Conservation (phyloP, 2,113 vertebrate genomes). For the Nothobranchius kuhntae region DNA sequence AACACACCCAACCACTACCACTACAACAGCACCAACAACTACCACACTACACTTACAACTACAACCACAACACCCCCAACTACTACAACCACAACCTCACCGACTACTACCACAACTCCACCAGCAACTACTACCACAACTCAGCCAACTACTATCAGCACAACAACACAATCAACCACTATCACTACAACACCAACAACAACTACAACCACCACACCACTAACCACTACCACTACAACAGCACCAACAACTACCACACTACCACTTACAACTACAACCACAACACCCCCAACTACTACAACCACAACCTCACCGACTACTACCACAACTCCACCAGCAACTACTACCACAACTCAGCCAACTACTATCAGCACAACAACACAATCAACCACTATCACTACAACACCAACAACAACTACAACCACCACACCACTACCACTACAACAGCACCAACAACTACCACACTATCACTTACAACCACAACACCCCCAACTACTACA, state of each 20-base stretch:
- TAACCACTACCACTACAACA: neutral
- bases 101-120: no score
- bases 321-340: neutral
- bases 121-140: neutral
- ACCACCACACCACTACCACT: neutral
- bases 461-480: neutral
- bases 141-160: no score
- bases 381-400: neutral
- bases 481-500: neutral
- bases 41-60: no score
- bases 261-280: no score
- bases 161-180: neutral
- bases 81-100: no score
- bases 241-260: neutral
- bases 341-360: neutral
- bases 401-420: neutral
- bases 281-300: neutral
- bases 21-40: no score
- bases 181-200: neutral
- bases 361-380: neutral
- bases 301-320: neutral
- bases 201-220: neutral
- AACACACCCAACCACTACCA: no score
- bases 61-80: no score
- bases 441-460: neutral